Percentiles rank a stretch among this genome's conserved stretches.
Evolutionary conservation across 2,888 invertebrate genomes (phyloP).

Genomic region (Ctenicera cuprea): DNA sequence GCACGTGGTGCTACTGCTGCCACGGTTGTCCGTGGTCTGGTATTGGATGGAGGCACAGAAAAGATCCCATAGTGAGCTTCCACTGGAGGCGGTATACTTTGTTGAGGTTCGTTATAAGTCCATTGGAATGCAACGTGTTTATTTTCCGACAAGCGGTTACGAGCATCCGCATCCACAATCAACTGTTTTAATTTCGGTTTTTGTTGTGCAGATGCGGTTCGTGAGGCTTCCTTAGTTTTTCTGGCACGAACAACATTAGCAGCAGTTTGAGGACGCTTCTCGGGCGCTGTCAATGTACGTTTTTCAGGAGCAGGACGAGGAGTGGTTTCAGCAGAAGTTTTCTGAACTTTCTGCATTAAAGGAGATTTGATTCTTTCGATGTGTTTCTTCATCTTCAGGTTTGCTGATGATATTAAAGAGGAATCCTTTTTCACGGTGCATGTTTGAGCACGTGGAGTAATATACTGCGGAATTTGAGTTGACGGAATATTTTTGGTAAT

Average conservation of each 20-base stretch:
- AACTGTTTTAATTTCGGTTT: background rate
- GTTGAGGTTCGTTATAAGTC: background rate
- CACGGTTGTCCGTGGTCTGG: background rate
- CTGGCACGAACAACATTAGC: background rate
- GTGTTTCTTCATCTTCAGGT: conserved; percentile 24
- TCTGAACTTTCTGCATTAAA: conserved; percentile 47
- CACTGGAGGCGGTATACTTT: background rate
- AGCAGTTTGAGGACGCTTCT: conserved; percentile 34
- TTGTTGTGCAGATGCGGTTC: background rate
- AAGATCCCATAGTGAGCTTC: background rate
- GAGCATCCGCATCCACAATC: conserved; percentile 4
- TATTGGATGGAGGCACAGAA: background rate
- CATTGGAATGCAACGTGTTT: background rate
- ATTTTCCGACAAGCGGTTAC: conserved; percentile 23
- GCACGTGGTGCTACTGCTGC: background rate
- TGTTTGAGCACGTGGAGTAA: conserved; percentile 33
- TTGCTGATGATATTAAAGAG: background rate
- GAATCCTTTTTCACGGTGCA: background rate
- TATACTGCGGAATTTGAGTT: conserved; percentile 33
- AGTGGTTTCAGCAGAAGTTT: conserved; percentile 44
- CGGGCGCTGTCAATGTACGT: background rate
- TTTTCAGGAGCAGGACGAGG: conserved; percentile 27
- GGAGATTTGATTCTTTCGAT: conserved; percentile 56
- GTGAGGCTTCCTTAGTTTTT: conserved; percentile 1
- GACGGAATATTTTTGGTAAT: conserved; percentile 57